Evolutionary conservation across 2,797 vertebrate species (phyloP), one percentile per base, ranked within the genome.

Genomic region (Pantherophis vulpinus): DNA sequence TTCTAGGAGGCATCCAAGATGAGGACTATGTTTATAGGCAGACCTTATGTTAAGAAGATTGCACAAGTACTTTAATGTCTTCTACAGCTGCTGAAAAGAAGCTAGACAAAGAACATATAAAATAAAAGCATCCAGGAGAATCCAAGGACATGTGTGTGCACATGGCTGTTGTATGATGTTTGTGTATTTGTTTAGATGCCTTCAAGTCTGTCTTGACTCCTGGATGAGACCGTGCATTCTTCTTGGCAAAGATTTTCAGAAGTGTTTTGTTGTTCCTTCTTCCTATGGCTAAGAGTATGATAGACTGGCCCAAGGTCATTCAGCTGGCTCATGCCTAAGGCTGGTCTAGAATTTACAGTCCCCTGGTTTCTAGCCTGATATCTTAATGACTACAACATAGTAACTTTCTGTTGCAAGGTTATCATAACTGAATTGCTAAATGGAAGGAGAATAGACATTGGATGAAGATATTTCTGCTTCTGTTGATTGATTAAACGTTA

Each of bases 401-500:
- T 83, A 47, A 25, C 37, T 47, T 47, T 83, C 37, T 5, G 5
- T 86, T 93, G 92, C 87, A 14, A 92, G 70, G 60, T 93, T 29
- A 63, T 42, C 88, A 88, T 94, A 91, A 87, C 42, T 95, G 59
- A 16, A 93, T 96, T 96, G 92, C 94, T 93, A 93, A 93, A 94
- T 88, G 93, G 90, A 94, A 95, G 61, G 59, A 94, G 83, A 94
- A 92, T 56, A 88, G 91, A 87, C 66, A 29, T 51, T 92, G 87
- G 88, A 16, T 94, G 93, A 94, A 90, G 0, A 25, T 91, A 59
- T 66, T 95, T 93, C 60, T 93, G 27, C 91, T 93, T 90, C 7
- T 7, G 60, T 94, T 91, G 88, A 96, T 95, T 95, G 95, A 95
- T 97, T 96, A 96, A 91, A 92, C 42, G 79, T 91, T 95, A 95